These are phyloP conservation scores for Homarus gammarus DNA, from an alignment of 2,888 invertebrate species.

Conservation along the genomic window DNA sequence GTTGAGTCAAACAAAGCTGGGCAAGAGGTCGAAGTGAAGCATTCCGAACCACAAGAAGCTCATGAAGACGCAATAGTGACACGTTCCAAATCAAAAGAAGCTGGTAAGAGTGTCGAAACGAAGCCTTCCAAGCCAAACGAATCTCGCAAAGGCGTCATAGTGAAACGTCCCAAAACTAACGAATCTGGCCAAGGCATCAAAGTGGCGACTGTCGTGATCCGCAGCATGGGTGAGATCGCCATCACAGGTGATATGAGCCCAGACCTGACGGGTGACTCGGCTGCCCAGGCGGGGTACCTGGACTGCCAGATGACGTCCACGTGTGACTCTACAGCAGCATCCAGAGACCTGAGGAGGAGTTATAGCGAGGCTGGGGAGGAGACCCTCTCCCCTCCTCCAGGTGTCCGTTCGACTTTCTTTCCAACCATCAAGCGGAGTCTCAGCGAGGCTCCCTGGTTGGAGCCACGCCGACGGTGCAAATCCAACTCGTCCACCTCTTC, in stretches of 20 bases:
- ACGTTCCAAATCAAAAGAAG: too few relatives aligned
- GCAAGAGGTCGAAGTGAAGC: background rate
- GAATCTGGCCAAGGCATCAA: background rate
- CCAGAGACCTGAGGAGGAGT: background rate
- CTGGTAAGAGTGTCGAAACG: background rate
- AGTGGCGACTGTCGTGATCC: background rate
- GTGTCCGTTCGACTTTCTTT: background rate
- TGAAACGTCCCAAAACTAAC: background rate
- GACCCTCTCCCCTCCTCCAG: background rate
- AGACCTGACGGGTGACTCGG: background rate
- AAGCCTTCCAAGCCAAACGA: background rate
- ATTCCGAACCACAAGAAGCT: too few relatives aligned
- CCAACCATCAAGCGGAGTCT: background rate
- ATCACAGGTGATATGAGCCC: background rate
- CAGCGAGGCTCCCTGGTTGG: background rate
- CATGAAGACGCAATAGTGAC: too few relatives aligned
- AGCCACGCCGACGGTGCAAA: background rate
- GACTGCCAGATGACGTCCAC: background rate
- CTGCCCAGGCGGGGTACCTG: background rate
- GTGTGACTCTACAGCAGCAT: background rate
- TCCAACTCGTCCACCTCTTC: background rate
- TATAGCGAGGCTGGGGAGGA: background rate
- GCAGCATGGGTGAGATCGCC: conserved; percentile 10
- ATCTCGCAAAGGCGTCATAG: background rate
- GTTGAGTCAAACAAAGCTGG: background rate